Evolutionary conservation across 92 coral and sea anemone genomes (phyloP).

Genomic region (Meandrina meandrites): DNA sequence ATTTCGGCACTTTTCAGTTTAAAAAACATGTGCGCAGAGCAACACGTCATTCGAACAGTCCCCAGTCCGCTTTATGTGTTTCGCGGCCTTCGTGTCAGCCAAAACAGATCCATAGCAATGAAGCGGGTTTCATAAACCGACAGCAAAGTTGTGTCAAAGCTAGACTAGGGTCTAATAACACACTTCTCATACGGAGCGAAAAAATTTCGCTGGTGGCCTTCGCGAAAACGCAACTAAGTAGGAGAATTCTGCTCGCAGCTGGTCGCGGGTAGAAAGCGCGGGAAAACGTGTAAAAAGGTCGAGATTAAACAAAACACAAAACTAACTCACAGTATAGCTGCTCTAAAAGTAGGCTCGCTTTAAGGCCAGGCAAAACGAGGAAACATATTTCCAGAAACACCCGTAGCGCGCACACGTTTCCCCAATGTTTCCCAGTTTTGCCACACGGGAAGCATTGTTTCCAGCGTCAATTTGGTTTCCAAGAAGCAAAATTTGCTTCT

Average conservation of each 20-base stretch:
- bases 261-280: neutral
- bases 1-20: no score
- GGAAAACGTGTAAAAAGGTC: neutral
- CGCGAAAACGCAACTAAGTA: neutral
- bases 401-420: no score
- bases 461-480: no score
- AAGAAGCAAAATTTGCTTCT: no score
- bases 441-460: no score
- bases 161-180: neutral
- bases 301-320: neutral
- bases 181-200: neutral
- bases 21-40: no score
- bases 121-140: neutral
- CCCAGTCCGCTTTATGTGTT: neutral
- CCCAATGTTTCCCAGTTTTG: no score
- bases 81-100: neutral
- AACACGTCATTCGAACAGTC: no score
- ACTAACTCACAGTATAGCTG: neutral
- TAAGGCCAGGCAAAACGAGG: no score
- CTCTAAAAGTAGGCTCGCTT: no score
- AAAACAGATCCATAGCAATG: neutral
- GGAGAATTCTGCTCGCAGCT: no score
- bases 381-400: no score
- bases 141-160: neutral
- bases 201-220: neutral